Conservation (phyloP, 2,113 vertebrate species). For the Raja brachyura region DNA sequence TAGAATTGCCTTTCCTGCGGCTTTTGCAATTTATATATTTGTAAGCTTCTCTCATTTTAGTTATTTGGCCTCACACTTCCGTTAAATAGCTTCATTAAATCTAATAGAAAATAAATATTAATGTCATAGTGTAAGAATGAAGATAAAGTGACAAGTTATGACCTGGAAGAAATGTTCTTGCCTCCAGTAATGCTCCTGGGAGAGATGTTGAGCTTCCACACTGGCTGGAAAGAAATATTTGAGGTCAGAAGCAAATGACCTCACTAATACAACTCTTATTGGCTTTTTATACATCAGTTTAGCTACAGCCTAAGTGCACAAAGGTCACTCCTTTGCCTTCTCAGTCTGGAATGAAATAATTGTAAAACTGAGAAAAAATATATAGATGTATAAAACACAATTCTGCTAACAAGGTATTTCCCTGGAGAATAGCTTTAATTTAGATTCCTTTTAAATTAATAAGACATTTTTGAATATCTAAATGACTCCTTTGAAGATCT, state of each 20-base stretch:
- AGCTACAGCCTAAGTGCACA: background rate
- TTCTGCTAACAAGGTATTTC: background rate
- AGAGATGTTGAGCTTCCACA: background rate
- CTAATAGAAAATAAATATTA: background rate
- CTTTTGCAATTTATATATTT: background rate
- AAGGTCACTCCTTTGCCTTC: background rate
- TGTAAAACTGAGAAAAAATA: background rate
- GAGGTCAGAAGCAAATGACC: background rate
- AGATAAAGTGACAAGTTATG: background rate
- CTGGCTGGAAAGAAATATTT: background rate
- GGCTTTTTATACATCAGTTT: background rate
- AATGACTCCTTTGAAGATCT: slow-evolving; percentile 11
- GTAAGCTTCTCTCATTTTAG: background rate
- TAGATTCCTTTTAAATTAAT: slow-evolving; percentile 1
- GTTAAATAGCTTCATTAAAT: background rate
- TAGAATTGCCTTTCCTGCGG: background rate
- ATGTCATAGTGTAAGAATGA: background rate
- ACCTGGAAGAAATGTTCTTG: background rate
- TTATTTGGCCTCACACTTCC: too few relatives aligned
- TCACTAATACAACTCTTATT: background rate
- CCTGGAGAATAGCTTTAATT: background rate
- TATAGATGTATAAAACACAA: background rate
- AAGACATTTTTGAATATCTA: background rate
- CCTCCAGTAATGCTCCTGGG: background rate
- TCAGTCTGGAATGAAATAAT: background rate